These are phyloP conservation scores for Aphis gossypii DNA, from an alignment of 1,140 invertebrate species.

Conservation along the genomic window DNA sequence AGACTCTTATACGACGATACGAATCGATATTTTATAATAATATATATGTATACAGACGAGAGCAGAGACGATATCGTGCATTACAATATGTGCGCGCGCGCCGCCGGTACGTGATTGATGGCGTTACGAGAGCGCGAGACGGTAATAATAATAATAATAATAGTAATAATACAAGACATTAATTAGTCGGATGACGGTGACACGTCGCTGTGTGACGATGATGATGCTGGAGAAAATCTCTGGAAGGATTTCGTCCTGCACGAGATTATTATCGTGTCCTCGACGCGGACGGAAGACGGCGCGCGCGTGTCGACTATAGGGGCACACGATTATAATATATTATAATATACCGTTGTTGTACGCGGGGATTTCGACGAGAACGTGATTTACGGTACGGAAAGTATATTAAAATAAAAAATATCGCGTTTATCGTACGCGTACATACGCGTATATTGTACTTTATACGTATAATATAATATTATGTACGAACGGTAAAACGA, in stretches of 20 bases:
- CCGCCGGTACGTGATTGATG: background rate
- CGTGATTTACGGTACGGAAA: background rate
- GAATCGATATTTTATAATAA: background rate
- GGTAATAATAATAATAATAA: background rate
- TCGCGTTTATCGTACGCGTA: background rate
- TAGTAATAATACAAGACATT: background rate
- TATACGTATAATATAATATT: background rate
- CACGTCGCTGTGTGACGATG: background rate
- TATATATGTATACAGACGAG: no score
- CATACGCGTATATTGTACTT: background rate
- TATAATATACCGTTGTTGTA: background rate
- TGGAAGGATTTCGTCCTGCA: background rate
- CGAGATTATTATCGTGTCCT: background rate
- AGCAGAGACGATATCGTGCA: background rate
- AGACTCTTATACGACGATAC: background rate
- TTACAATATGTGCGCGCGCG: background rate
- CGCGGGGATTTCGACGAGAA: background rate
- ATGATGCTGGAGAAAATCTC: background rate
- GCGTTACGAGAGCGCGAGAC: background rate
- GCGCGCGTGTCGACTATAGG: background rate
- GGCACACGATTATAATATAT: background rate
- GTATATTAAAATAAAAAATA: constrained; percentile 18
- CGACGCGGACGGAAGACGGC: background rate
- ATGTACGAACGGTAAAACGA: background rate
- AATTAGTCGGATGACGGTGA: background rate